These are phyloP conservation scores for Xyliphius kryptos DNA, from an alignment of 2,113 vertebrate genomes.

Conservation along the genomic window DNA sequence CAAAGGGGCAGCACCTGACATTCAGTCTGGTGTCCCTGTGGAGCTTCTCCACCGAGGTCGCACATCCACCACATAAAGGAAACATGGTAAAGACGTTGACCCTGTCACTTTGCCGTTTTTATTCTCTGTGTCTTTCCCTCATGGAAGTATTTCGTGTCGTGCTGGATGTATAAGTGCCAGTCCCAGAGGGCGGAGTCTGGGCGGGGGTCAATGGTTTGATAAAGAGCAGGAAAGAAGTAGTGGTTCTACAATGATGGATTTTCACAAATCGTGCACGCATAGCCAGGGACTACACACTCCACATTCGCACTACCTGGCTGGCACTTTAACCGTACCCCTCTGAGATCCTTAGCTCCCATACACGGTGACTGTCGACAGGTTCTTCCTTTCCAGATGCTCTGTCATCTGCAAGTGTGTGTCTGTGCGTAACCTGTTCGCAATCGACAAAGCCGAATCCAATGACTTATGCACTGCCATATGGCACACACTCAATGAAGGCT, in stretches of 20 bases:
- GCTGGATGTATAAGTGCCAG: constrained; percentile 6
- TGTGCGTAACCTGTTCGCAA: constrained; percentile 7
- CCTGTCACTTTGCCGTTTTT: constrained; percentile 4
- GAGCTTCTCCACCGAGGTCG: constrained; percentile 45
- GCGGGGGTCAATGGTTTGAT: constrained; percentile 22
- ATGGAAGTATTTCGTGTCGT: neutral
- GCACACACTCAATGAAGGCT: constrained; percentile 17
- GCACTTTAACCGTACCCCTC: too few species aligned
- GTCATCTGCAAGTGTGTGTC: constrained; percentile 9
- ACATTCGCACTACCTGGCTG: too few species aligned
- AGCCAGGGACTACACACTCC: too few species aligned
- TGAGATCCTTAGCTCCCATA: neutral
- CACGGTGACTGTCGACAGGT: neutral
- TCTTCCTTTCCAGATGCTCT: constrained; percentile 11
- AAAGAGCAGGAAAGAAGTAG: constrained; percentile 25
- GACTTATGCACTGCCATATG: constrained; percentile 34
- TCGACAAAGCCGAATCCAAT: constrained; percentile 16
- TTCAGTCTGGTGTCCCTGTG: constrained; percentile 48
- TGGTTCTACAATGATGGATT: neutral
- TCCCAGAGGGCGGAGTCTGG: neutral
- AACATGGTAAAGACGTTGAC: constrained; percentile 20
- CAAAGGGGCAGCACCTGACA: constrained; percentile 33
- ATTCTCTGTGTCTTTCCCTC: neutral
- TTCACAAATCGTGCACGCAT: neutral
- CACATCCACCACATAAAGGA: constrained; percentile 15